Percentiles rank a stretch among this genome's conserved stretches.
Conservation (phyloP, 1,140 invertebrate genomes). For the Heliconius eleuchia region DNA sequence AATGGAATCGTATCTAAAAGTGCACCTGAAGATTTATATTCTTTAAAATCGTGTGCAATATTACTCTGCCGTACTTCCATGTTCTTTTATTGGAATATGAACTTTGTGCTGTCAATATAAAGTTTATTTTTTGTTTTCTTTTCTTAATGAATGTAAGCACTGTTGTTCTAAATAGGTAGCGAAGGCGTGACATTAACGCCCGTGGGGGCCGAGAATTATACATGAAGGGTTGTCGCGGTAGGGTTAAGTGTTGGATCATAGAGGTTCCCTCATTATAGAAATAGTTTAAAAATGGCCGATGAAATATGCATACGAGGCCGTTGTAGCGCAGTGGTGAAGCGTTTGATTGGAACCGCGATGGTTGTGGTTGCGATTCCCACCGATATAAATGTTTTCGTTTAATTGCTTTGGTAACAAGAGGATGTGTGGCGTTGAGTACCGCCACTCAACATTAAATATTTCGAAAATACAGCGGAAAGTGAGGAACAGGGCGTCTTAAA, state of each 20-base stretch:
- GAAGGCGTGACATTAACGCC: constrained; percentile 78
- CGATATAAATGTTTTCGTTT: too few relatives aligned
- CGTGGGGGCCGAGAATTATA: constrained; percentile 71
- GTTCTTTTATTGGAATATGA: constrained; percentile 33
- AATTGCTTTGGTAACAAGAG: too few relatives aligned
- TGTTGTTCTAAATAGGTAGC: constrained; percentile 67
- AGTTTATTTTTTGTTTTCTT: constrained; percentile 37
- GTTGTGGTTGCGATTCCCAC: too few relatives aligned
- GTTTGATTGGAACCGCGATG: too few relatives aligned
- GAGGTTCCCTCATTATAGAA: constrained; percentile 40
- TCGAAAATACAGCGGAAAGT: too few relatives aligned
- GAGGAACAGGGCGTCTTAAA: too few relatives aligned
- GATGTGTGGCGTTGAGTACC: too few relatives aligned
- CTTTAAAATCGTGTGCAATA: constrained; percentile 67
- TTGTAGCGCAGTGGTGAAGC: too few relatives aligned
- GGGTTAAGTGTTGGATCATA: constrained; percentile 68
- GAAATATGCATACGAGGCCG: background rate
- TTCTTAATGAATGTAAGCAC: constrained; percentile 51
- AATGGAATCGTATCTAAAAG: constrained; percentile 32
- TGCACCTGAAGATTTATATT: constrained; percentile 73
- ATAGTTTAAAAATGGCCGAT: constrained; percentile 67
- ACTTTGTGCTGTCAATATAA: constrained; percentile 37
- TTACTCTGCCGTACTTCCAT: constrained; percentile 55
- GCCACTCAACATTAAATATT: too few relatives aligned
- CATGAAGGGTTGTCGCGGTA: constrained; percentile 72